Conservation (phyloP, 2,113 vertebrate species). For the Heterotis niloticus region DNA sequence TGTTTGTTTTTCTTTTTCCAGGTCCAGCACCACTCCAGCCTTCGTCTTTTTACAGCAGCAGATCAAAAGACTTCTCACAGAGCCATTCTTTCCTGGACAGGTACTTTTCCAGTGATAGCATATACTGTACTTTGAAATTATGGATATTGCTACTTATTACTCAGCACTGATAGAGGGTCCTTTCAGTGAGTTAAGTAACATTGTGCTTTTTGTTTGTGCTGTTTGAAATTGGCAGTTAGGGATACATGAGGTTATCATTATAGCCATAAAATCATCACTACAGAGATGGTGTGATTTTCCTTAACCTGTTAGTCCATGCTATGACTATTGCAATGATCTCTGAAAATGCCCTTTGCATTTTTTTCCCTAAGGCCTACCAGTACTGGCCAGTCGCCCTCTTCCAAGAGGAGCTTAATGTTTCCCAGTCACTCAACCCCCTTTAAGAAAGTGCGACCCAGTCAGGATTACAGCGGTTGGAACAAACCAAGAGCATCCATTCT, state of each 20-base stretch:
- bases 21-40: constrained; percentile 84
- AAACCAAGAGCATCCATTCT: constrained; percentile 78
- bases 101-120: constrained; percentile 51
- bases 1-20: constrained; percentile 43
- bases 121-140: background rate
- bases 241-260: too few species aligned
- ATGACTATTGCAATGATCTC: background rate
- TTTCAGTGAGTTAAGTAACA: background rate
- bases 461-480: constrained; percentile 95
- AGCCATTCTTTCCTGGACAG: constrained; percentile 80
- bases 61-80: constrained; percentile 80
- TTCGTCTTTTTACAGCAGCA: constrained; percentile 84
- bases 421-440: constrained; percentile 87
- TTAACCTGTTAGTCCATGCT: background rate
- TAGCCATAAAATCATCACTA: too few species aligned
- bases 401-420: constrained; percentile 85
- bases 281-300: too few species aligned
- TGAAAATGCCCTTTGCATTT: background rate
- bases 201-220: too few species aligned
- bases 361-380: constrained; percentile 63
- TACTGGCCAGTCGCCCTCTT: constrained; percentile 67
- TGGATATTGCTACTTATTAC: background rate
- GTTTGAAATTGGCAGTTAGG: too few species aligned
- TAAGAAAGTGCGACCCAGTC: constrained; percentile 83
- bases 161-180: background rate